Base-by-base conservation (phyloP, 2,888 invertebrate genomes). In the Deilephila porcellus region DNA sequence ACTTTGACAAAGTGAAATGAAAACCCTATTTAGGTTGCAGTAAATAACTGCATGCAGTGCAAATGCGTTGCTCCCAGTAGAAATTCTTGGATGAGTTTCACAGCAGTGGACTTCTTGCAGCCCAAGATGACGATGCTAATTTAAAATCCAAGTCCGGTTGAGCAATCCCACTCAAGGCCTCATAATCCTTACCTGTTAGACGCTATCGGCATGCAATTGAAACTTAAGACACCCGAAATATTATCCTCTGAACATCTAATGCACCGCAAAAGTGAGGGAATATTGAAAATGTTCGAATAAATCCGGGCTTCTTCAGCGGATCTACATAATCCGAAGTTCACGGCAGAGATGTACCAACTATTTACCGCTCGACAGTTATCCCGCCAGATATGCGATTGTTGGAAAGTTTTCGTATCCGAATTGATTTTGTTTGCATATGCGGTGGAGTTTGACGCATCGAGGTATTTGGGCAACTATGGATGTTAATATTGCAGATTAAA, bases 201-300 rank as follows among this genome's bases (percentile, higher is more conserved):
- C 32, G 5, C 32, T 32, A 5, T 32, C 4, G 5, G 32, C 32
- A 32, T 45, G 45, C 14, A 45, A 45, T 14, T 3, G 11, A 45
- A 45, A 45, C 32, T 5, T 32, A 32, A 45, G 45, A 45, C 14
- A 11, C 14, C 45, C 45, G 14, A 60, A 60, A 60, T 60, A 60
- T 60, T 60, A 25, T 1, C 45, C 45, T 45, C 45, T 45, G 45
- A 45, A 45, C 45, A 45, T 45, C 4, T 25, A 63, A 63, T 25
- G 67, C 67, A 45, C 32, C 20, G 53, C 20, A 53, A 4, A 63
- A 45, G 34, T 20, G 37, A 6, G 72, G 11, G 34, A 34, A 34
- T 20, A 64, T 56, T 64, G 64, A 64, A 72, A 72, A 64, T 34
- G n/a, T 56, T 32, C 17, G 20, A 64, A 34, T 34, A 56, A 64